These are phyloP conservation scores for Creontiades dilutus DNA, from an alignment of 2,888 invertebrate species.

Conservation along the genomic window DNA sequence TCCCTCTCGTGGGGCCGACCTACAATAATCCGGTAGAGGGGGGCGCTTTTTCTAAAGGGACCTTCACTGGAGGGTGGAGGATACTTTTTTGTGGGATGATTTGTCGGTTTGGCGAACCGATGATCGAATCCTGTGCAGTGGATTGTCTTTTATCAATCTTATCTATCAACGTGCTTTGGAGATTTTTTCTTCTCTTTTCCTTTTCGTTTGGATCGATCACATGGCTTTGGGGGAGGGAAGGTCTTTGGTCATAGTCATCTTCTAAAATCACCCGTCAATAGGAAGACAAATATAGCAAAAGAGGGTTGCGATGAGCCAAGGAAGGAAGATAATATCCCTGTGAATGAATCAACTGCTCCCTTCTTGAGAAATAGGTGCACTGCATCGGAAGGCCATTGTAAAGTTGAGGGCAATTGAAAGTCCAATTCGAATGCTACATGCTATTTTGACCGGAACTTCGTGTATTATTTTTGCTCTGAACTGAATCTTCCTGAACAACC, in stretches of 20 bases:
- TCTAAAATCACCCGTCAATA: constrained; percentile 22
- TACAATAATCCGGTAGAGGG: constrained; percentile 31
- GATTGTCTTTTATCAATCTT: constrained; percentile 68
- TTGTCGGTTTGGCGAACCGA: constrained; percentile 70
- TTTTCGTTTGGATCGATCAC: background rate
- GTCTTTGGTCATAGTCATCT: constrained; percentile 39
- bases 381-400: constrained; percentile 20
- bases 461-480: too few species aligned
- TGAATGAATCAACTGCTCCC: constrained; percentile 1
- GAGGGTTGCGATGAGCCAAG: background rate
- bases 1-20: constrained; percentile 9
- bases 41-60: constrained; percentile 37
- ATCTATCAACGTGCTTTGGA: constrained; percentile 53
- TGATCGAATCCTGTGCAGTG: constrained; percentile 64
- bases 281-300: background rate
- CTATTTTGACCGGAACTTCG: too few species aligned
- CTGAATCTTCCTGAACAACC: too few species aligned
- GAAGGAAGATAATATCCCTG: background rate
- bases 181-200: constrained; percentile 41
- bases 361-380: background rate
- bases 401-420: constrained; percentile 21
- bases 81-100: constrained; percentile 62
- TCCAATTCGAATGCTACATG: background rate
- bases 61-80: background rate
- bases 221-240: background rate